A percentile compares a stretch with the other conserved stretches of the same genome.
Evolutionary conservation across 2,797 vertebrate species (phyloP).

Genomic region (Syngnathus rostellatus): DNA sequence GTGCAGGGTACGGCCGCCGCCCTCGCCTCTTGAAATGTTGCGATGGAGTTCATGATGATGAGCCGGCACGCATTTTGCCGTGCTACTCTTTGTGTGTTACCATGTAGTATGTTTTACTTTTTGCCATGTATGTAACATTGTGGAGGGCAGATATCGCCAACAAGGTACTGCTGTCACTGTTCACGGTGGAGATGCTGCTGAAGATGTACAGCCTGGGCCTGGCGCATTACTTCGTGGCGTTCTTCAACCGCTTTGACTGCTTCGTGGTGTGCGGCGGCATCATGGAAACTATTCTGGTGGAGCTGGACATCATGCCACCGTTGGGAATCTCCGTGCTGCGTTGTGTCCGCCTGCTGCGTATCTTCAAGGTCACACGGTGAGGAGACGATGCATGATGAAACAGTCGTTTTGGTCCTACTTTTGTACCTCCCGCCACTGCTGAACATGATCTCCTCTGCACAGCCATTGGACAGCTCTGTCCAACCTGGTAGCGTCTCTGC

Average conservation of each 20-base stretch:
- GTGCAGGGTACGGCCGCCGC: slow-evolving; percentile 75
- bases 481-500: slow-evolving; percentile 92
- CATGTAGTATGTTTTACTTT: too few relatives aligned
- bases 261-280: slow-evolving; percentile 97
- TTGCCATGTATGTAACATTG: not conserved
- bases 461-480: slow-evolving; percentile 97
- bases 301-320: slow-evolving; percentile 90
- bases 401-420: not conserved
- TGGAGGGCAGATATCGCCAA: slow-evolving; percentile 79
- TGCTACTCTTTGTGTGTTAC: too few relatives aligned
- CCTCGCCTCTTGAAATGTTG: not conserved
- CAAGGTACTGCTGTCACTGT: slow-evolving; percentile 84
- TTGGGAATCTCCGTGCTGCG: slow-evolving; percentile 93
- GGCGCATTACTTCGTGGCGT: slow-evolving; percentile 84
- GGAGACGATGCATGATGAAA: slow-evolving; percentile 11
- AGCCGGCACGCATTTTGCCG: not conserved
- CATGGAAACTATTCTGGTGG: slow-evolving; percentile 90
- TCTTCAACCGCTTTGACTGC: slow-evolving; percentile 97
- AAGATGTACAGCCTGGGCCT: slow-evolving; percentile 85
- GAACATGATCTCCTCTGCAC: slow-evolving; percentile 5
- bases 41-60: not conserved
- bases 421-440: too few relatives aligned
- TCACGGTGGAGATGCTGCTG: slow-evolving; percentile 87
- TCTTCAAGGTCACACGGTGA: slow-evolving; percentile 97
- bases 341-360: slow-evolving; percentile 87